Conservation (phyloP, 2,888 invertebrate species). For the Eubasilissa splendida region DNA sequence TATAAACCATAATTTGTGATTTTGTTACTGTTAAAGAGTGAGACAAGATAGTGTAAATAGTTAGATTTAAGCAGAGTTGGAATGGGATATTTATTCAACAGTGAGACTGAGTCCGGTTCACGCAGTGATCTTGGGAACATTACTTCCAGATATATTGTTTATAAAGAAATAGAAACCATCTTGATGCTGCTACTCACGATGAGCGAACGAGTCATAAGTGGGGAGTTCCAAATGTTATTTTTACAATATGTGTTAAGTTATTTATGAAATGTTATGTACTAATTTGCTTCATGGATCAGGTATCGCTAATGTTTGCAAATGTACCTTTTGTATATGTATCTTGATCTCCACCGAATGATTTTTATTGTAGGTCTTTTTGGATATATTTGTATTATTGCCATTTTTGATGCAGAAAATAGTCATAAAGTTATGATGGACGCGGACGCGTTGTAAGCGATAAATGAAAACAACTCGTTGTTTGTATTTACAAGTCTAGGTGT, state of each 20-base stretch:
- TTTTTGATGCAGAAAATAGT: conserved; percentile 57
- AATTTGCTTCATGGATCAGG: conserved; percentile 56
- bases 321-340: conserved; percentile 57
- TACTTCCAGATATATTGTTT: conserved; percentile 50
- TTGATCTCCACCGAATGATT: conserved; percentile 58
- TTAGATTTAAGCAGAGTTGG: conserved; percentile 51
- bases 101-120: conserved; percentile 55
- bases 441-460: conserved; percentile 49
- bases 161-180: conserved; percentile 48
- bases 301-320: conserved; percentile 53
- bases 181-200: conserved; percentile 50
- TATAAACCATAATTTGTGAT: conserved; percentile 55
- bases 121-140: conserved; percentile 41
- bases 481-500: conserved; percentile 34
- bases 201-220: conserved; percentile 51
- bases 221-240: conserved; percentile 57
- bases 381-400: conserved; percentile 57
- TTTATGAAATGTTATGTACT: conserved; percentile 54
- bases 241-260: conserved; percentile 50
- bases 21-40: conserved; percentile 55
- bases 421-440: conserved; percentile 54
- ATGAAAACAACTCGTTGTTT: conserved; percentile 40
- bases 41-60: conserved; percentile 51
- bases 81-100: conserved; percentile 55
- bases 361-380: conserved; percentile 55